phyloP scores from a whole-genome alignment of 2,888 invertebrate genomes.

The Troides oblongomaculatus region DNA sequence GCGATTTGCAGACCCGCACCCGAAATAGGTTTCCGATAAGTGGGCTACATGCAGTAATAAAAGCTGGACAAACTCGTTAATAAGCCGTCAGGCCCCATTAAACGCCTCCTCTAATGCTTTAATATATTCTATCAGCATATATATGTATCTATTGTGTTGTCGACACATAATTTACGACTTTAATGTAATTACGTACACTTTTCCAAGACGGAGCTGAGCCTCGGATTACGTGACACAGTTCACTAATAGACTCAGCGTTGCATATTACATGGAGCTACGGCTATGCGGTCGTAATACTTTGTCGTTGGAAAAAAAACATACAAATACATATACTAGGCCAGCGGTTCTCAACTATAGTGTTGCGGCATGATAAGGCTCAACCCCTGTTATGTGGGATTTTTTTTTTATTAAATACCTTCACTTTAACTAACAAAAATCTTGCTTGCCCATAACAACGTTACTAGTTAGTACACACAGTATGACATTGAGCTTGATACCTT shows the following conservation, averaged over 20 bases:
- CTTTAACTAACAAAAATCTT: too few species aligned
- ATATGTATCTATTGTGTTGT: conserved; percentile 23
- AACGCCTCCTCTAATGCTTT: conserved; percentile 2
- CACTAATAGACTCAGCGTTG: conserved; percentile 18
- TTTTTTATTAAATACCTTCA: too few species aligned
- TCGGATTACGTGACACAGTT: conserved; percentile 21
- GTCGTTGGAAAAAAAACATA: too few species aligned
- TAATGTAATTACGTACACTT: conserved; percentile 24
- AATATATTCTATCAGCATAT: conserved; percentile 22
- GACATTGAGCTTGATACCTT: too few species aligned
- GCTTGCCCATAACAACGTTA: too few species aligned
- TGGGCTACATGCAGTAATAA: conserved; percentile 1
- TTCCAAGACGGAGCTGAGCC: conserved; percentile 19
- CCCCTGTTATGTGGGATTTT: too few species aligned
- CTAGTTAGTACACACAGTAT: too few species aligned
- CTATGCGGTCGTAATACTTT: conserved; percentile 32
- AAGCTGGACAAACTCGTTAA: conserved; percentile 10
- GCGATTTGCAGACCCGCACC: too few species aligned
- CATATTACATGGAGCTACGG: conserved; percentile 32
- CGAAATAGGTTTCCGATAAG: too few species aligned
- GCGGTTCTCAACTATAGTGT: too few species aligned
- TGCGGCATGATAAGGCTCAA: too few species aligned
- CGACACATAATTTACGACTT: conserved; percentile 23
- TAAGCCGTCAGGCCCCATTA: background rate
- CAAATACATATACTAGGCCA: too few species aligned